A percentile compares a stretch with the other conserved stretches of the same genome.
Evolutionary conservation across 2,888 invertebrate species (phyloP).

Genomic region (Ophioninae sp.): DNA sequence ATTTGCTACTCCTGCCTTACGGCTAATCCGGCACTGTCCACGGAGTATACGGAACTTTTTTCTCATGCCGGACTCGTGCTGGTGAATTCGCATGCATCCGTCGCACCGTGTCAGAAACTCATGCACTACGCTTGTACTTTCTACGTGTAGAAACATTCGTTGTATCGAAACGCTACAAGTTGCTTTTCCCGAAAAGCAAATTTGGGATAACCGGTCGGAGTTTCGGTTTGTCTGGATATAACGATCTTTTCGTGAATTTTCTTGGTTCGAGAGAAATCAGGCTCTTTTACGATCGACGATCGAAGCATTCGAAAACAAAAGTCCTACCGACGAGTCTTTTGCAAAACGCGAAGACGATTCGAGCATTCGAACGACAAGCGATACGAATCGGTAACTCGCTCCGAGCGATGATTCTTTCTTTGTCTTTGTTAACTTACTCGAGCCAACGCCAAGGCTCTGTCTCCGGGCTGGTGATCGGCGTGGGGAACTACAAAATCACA

Average conservation of each 20-base stretch:
- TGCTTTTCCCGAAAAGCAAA: not conserved
- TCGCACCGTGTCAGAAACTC: conserved; percentile 15
- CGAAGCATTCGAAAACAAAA: conserved; percentile 18
- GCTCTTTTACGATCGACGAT: not conserved
- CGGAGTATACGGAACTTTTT: not conserved
- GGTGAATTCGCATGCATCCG: conserved; percentile 24
- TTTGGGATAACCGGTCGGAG: not conserved
- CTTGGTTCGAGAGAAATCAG: not conserved
- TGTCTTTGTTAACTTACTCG: conserved; percentile 85
- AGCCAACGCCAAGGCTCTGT: conserved; percentile 95
- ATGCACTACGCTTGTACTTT: conserved; percentile 24
- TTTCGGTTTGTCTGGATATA: not conserved
- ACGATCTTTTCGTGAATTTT: not conserved
- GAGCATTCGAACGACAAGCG: conserved; percentile 47
- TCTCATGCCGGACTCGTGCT: conserved; percentile 36
- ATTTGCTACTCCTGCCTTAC: no score
- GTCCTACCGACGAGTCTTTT: conserved; percentile 28
- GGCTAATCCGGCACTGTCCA: not conserved
- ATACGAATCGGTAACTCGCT: conserved; percentile 54
- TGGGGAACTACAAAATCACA: conserved; percentile 88
- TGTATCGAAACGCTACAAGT: not conserved
- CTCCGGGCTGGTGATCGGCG: conserved; percentile 94
- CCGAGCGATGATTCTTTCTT: conserved; percentile 54
- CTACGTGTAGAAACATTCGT: not conserved
- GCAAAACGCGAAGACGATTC: conserved; percentile 41